A percentile compares a stretch with the other conserved stretches of the same genome.
Evolutionary conservation across 1,140 invertebrate genomes (phyloP).

Genomic region (Psix sp.): DNA sequence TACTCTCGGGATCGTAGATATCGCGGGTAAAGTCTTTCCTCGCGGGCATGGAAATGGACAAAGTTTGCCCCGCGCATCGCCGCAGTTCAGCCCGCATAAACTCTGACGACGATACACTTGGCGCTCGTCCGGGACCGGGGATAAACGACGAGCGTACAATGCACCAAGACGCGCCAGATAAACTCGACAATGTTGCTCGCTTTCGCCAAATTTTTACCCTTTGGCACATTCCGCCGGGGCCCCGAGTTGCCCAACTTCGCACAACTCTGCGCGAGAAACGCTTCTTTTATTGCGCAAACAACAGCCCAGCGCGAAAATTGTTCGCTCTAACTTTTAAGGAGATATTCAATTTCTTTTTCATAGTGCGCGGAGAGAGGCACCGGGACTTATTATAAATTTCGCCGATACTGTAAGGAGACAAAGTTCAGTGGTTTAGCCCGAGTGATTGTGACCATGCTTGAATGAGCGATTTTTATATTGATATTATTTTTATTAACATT

Average conservation of each 20-base stretch:
- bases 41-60: slow-evolving; percentile 72
- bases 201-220: slow-evolving; percentile 23
- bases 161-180: slow-evolving; percentile 37
- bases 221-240: not conserved
- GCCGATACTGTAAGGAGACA: no score
- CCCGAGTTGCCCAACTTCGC: slow-evolving; percentile 6
- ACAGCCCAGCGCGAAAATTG: slow-evolving; percentile 1
- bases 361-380: no score
- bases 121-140: slow-evolving; percentile 54
- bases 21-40: slow-evolving; percentile 62
- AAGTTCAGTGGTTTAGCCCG: no score
- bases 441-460: no score
- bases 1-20: slow-evolving; percentile 60
- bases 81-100: slow-evolving; percentile 67
- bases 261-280: not conserved
- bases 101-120: slow-evolving; percentile 68
- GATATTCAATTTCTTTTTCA: slow-evolving; percentile 1
- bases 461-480: no score
- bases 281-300: not conserved
- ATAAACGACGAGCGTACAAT: slow-evolving; percentile 29
- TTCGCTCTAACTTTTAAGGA: not conserved
- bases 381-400: no score
- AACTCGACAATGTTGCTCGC: slow-evolving; percentile 30
- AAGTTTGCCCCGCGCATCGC: slow-evolving; percentile 63
- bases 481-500: no score